Conservation (phyloP, 2,113 vertebrate genomes). For the Marcusenius ussheri region DNA sequence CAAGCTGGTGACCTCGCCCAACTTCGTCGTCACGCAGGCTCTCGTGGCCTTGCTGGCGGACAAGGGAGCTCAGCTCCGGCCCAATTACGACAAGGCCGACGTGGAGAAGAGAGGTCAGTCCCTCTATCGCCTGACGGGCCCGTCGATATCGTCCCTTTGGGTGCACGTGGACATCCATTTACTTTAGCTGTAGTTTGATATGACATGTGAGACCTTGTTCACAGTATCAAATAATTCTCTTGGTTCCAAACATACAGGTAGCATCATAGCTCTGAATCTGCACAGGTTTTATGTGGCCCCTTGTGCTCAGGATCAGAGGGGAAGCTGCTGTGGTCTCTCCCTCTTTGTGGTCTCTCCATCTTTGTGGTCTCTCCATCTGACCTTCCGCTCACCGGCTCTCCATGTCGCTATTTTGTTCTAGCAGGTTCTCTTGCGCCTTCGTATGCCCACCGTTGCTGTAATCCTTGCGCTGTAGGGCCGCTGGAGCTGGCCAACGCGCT, state of each 20-base stretch:
- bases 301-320: not conserved
- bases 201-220: not conserved
- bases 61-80: slow-evolving; percentile 85
- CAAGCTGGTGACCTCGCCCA: slow-evolving; percentile 91
- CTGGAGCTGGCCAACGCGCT: slow-evolving; percentile 97
- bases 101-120: slow-evolving; percentile 86
- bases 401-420: slow-evolving; percentile 70
- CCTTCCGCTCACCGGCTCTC: slow-evolving; percentile 55
- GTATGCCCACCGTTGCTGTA: slow-evolving; percentile 85
- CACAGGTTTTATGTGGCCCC: not conserved
- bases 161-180: not conserved
- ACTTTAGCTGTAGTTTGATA: not conserved
- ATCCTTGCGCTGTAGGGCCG: slow-evolving; percentile 89
- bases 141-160: not conserved
- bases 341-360: too few relatives aligned
- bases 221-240: not conserved
- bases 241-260: not conserved
- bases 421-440: slow-evolving; percentile 88
- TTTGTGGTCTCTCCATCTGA: not conserved
- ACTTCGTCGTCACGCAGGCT: slow-evolving; percentile 96
- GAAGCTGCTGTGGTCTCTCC: not conserved
- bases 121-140: not conserved
- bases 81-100: slow-evolving; percentile 85
- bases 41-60: slow-evolving; percentile 90
- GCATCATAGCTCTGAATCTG: not conserved